Evolutionary conservation across 2,888 invertebrate species (phyloP).

Genomic region (Andrena trimmerana): DNA sequence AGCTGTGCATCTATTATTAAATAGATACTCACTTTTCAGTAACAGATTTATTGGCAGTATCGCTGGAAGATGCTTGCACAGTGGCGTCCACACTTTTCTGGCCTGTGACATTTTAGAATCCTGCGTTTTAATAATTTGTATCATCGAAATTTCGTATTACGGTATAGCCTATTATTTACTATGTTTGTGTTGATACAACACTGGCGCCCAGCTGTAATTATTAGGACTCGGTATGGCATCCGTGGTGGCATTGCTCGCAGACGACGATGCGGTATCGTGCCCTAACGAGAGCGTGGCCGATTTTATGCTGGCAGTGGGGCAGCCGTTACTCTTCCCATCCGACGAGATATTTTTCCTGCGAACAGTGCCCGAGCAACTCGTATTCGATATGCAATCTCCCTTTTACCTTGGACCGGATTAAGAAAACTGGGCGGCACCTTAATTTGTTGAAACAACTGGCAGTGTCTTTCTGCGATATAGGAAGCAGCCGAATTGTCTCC

Average conservation of each 20-base stretch:
- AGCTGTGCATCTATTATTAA: not conserved
- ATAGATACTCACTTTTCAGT: conserved; percentile 75
- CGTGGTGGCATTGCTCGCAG: conserved; percentile 60
- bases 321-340: conserved; percentile 63
- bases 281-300: conserved; percentile 65
- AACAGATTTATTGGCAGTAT: conserved; percentile 69
- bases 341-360: conserved; percentile 72
- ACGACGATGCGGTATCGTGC: conserved; percentile 69
- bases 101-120: conserved; percentile 62
- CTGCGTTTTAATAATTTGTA: not conserved
- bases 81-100: conserved; percentile 74
- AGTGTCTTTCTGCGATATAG: conserved; percentile 71
- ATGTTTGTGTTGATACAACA: conserved; percentile 80
- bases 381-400: not conserved
- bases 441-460: conserved; percentile 71
- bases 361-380: conserved; percentile 9
- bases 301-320: conserved; percentile 64
- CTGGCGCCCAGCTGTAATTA: conserved; percentile 81
- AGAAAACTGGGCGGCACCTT: conserved; percentile 66
- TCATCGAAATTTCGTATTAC: not conserved
- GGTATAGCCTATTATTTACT: conserved; percentile 65
- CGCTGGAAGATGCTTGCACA: conserved; percentile 69
- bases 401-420: not conserved
- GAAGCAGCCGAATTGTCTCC: conserved; percentile 75
- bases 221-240: conserved; percentile 76